Evolutionary conservation across 1,140 invertebrate genomes (phyloP).

Genomic region (Geopemphigus sp.): DNA sequence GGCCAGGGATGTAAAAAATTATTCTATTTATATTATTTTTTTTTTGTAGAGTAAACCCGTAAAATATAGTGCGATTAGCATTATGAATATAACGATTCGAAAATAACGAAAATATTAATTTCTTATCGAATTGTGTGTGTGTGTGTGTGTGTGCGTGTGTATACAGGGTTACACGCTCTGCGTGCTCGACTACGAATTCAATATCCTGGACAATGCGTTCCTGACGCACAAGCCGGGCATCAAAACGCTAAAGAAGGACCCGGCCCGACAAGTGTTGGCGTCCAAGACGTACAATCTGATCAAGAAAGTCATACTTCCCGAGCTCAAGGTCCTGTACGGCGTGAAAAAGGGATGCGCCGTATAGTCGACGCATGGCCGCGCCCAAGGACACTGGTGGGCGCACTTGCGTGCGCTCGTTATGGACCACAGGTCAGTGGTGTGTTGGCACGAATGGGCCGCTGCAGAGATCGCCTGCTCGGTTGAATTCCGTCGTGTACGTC

Average conservation of each 20-base stretch:
- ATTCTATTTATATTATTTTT: no score
- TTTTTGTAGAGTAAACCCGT: neutral
- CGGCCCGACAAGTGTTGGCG: conserved; percentile 70
- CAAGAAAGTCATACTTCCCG: conserved; percentile 76
- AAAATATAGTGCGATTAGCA: neutral
- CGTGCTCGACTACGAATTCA: conserved; percentile 83
- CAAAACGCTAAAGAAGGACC: conserved; percentile 74
- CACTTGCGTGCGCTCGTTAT: no score
- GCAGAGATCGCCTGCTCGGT: no score
- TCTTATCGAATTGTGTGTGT: neutral
- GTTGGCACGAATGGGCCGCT: no score
- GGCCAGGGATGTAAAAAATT: no score
- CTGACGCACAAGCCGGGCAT: conserved; percentile 84
- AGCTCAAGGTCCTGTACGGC: conserved; percentile 80
- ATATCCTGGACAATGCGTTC: conserved; percentile 86
- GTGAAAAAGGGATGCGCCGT: conserved; percentile 75
- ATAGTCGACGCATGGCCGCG: conserved; percentile 57
- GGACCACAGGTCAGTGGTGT: conserved; percentile 42
- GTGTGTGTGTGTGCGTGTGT: conserved; percentile 51
- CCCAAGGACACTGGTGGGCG: no score
- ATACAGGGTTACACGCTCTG: conserved; percentile 81
- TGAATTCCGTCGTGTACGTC: no score
- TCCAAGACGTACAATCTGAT: conserved; percentile 77
- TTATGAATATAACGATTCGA: no score
- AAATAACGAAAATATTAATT: neutral